Evolutionary conservation across 2,113 vertebrate species (phyloP).

Genomic region (Eretmochelys imbricata): DNA sequence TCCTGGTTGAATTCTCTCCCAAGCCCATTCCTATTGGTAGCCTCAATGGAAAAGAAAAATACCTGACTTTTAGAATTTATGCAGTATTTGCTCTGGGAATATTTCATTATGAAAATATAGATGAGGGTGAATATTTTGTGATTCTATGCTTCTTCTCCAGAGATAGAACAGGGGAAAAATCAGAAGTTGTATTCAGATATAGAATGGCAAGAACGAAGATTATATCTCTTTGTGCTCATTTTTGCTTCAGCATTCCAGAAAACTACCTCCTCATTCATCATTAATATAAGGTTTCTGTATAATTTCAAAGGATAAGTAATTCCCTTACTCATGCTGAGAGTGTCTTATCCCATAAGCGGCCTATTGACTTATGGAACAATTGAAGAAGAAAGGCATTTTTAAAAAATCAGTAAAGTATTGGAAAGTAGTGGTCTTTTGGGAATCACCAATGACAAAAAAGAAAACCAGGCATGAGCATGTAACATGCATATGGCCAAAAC

Average conservation of each 20-base stretch:
- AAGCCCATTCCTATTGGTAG: conserved; percentile 35
- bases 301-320: not conserved
- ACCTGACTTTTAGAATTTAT: conserved; percentile 27
- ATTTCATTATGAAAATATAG: conserved; percentile 8
- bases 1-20: conserved; percentile 54
- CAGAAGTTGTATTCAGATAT: not conserved
- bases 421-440: not conserved
- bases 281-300: not conserved
- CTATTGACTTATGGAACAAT: not conserved
- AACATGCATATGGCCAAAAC: not conserved
- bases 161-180: conserved; percentile 30
- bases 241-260: conserved; percentile 17
- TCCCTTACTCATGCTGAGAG: not conserved
- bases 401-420: not conserved
- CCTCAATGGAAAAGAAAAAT: conserved; percentile 47
- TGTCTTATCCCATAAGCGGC: not conserved
- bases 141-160: conserved; percentile 12
- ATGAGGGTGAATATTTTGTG: not conserved
- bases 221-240: not conserved
- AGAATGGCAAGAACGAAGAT: not conserved
- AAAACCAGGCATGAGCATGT: not conserved
- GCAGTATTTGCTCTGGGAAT: not conserved
- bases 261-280: not conserved
- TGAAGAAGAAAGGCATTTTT: not conserved
- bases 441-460: not conserved